Percentiles rank a stretch among this genome's conserved stretches.
Evolutionary conservation across 2,888 invertebrate genomes (phyloP).

Genomic region (Leucozona laternaria): DNA sequence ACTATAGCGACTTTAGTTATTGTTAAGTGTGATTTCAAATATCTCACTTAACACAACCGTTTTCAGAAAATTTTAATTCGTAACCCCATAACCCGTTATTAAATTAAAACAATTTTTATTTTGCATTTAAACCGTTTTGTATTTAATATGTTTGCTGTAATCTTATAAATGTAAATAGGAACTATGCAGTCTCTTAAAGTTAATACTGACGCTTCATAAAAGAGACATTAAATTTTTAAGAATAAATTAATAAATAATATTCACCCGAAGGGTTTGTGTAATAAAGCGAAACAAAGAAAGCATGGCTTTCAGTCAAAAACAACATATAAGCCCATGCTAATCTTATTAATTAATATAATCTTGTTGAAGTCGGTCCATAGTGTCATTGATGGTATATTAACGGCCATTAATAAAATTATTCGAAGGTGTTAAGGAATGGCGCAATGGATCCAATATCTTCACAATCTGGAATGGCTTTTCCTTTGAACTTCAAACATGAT

Average conservation of each 20-base stretch:
- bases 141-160: constrained; percentile 7
- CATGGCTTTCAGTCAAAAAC: neutral
- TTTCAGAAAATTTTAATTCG: too few species aligned
- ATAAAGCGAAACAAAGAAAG: constrained; percentile 22
- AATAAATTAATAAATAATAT: constrained; percentile 5
- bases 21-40: too few species aligned
- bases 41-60: too few species aligned
- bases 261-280: neutral
- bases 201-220: constrained; percentile 9
- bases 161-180: constrained; percentile 63
- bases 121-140: neutral
- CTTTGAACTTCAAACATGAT: constrained; percentile 92
- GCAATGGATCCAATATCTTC: constrained; percentile 92
- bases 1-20: too few species aligned
- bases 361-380: neutral
- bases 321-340: constrained; percentile 2
- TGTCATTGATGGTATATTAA: constrained; percentile 5
- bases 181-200: constrained; percentile 62
- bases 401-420: constrained; percentile 79
- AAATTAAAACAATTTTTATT: neutral
- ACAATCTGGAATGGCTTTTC: constrained; percentile 93
- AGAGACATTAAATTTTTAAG: constrained; percentile 2
- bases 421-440: constrained; percentile 89
- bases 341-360: constrained; percentile 1
- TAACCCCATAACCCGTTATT: too few species aligned